phyloP scores from a whole-genome alignment of 1,140 invertebrate species.

The Neocloeon triangulifer region DNA sequence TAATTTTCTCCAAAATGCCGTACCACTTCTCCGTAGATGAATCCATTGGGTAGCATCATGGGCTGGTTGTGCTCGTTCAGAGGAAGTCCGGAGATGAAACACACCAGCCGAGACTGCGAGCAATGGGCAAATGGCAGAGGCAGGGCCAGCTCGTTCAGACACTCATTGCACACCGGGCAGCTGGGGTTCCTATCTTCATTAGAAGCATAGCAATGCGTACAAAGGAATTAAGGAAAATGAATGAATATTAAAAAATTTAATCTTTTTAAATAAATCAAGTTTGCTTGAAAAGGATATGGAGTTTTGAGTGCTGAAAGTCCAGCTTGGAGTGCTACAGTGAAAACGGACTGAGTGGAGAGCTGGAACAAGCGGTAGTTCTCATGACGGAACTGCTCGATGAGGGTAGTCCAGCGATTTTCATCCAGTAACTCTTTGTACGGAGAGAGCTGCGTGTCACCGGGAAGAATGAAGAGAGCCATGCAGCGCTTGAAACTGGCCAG shows the following conservation, averaged over 20 bases:
- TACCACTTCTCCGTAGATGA: conserved; percentile 91
- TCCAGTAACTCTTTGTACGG: conserved; percentile 46
- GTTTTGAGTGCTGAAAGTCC: conserved; percentile 90
- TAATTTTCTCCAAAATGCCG: conserved; percentile 11
- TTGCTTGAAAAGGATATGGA: conserved; percentile 31
- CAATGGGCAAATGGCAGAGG: conserved; percentile 87
- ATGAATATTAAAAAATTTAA: conserved; percentile 4
- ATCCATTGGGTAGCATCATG: conserved; percentile 94
- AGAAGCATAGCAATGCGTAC: conserved; percentile 42
- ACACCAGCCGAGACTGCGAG: conserved; percentile 82
- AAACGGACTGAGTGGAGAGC: conserved; percentile 71
- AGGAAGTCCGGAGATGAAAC: conserved; percentile 72
- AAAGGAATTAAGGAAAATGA: conserved; percentile 7
- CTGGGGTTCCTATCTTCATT: conserved; percentile 44
- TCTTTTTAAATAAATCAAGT: background rate
- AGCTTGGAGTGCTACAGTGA: conserved; percentile 75
- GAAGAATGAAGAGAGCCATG: conserved; percentile 88
- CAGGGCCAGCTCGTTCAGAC: conserved; percentile 67
- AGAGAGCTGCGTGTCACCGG: conserved; percentile 39
- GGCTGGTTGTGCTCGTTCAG: conserved; percentile 95
- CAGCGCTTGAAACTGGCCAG: conserved; percentile 72
- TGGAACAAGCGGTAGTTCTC: conserved; percentile 91
- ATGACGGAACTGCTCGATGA: conserved; percentile 76
- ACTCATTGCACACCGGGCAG: conserved; percentile 82
- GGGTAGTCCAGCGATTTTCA: conserved; percentile 46